phyloP scores from a whole-genome alignment of 2,888 invertebrate genomes.

The Mantis religiosa region DNA sequence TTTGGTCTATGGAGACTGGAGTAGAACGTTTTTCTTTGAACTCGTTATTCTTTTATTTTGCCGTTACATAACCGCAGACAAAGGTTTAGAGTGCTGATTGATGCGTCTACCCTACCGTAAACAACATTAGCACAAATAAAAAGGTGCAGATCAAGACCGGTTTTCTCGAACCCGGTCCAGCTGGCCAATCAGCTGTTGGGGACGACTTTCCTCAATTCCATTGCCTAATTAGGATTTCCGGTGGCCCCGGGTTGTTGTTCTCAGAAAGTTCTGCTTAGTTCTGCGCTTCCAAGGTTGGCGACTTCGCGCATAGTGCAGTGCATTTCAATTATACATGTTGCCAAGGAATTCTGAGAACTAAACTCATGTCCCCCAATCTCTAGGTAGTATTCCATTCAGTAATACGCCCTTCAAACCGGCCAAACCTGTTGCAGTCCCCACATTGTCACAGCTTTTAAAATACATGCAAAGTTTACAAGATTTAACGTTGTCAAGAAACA shows the following conservation, averaged over 20 bases:
- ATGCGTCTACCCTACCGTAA: not conserved
- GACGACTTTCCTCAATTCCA: conserved; percentile 10
- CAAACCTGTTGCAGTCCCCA: not conserved
- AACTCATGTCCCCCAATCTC: not conserved
- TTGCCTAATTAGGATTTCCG: conserved; percentile 8
- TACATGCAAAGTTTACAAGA: no score
- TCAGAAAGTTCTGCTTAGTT: not conserved
- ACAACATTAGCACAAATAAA: not conserved
- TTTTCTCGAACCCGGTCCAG: not conserved
- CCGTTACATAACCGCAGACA: not conserved
- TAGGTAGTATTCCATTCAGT: not conserved
- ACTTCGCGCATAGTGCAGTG: not conserved
- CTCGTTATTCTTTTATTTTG: not conserved
- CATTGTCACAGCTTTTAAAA: not conserved
- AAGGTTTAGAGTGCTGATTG: not conserved
- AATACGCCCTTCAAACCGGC: not conserved
- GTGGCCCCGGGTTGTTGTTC: not conserved
- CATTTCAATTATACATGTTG: not conserved
- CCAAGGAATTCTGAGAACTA: not conserved
- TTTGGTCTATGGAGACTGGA: no score
- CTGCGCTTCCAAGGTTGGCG: not conserved
- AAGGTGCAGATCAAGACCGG: not conserved
- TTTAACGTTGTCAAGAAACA: no score
- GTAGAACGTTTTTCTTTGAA: not conserved
- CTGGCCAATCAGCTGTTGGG: not conserved